These are phyloP conservation scores for Macrotus californicus DNA, from an alignment of 2,113 vertebrate species.

Conservation along the genomic window DNA sequence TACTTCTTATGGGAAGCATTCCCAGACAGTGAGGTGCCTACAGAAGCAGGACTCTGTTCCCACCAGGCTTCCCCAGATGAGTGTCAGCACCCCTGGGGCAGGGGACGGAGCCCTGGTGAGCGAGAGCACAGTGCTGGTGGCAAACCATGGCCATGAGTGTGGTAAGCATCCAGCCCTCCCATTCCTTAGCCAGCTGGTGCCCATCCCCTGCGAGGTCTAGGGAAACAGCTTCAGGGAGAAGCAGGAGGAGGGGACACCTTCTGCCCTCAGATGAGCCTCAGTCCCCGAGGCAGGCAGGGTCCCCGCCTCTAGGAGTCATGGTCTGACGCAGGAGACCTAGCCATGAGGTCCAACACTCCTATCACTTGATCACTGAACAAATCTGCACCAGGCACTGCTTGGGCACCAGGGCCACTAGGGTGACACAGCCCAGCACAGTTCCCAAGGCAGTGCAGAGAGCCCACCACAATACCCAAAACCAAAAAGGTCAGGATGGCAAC, in stretches of 20 bases:
- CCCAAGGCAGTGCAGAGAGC: background rate
- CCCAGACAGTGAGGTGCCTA: background rate
- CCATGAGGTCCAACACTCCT: background rate
- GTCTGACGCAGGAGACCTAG: background rate
- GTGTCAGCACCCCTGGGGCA: background rate
- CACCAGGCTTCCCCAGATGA: background rate
- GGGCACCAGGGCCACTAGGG: no score
- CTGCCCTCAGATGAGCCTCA: background rate
- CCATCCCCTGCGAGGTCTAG: background rate
- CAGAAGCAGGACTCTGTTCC: background rate
- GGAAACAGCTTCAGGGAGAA: background rate
- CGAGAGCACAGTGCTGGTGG: background rate
- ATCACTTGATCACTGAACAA: background rate
- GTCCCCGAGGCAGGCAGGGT: background rate
- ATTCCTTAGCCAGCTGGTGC: background rate
- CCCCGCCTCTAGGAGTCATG: background rate
- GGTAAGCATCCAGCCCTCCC: background rate
- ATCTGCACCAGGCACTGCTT: background rate
- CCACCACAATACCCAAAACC: background rate
- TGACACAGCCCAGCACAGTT: background rate
- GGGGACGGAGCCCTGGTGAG: background rate
- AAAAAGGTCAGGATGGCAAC: background rate
- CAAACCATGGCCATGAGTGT: fast-evolving
- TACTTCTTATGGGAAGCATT: background rate
- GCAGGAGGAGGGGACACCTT: no score